Percentiles rank a stretch among this genome's conserved stretches.
These are phyloP conservation scores for Arge pagana DNA, from an alignment of 2,888 invertebrate species.

Conservation along the genomic window DNA sequence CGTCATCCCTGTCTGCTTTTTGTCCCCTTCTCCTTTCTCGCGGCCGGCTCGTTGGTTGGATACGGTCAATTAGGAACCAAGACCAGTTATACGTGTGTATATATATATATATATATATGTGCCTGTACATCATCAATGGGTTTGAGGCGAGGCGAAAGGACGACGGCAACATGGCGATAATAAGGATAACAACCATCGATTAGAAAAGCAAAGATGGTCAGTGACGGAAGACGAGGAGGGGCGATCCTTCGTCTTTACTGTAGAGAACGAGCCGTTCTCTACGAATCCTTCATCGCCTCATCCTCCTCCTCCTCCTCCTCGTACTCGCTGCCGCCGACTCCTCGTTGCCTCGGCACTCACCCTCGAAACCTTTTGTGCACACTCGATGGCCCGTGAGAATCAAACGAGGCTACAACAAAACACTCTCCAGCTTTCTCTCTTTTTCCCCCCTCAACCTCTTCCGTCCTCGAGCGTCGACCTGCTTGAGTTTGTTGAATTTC, in stretches of 20 bases:
- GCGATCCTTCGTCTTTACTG: conserved; percentile 11
- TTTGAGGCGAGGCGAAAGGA: background rate
- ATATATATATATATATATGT: no score
- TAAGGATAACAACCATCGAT: conserved; percentile 15
- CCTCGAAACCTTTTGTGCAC: conserved; percentile 36
- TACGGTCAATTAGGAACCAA: no score
- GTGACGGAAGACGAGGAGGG: conserved; percentile 1
- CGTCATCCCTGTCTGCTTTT: no score
- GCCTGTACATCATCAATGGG: background rate
- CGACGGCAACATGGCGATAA: background rate
- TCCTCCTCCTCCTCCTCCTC: background rate
- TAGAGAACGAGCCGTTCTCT: conserved; percentile 1
- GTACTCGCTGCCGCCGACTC: conserved; percentile 7
- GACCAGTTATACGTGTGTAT: no score
- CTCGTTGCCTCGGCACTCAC: background rate
- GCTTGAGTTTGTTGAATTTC: no score
- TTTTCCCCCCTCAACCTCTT: conserved; percentile 20
- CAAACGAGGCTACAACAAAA: conserved; percentile 45
- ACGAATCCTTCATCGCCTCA: background rate
- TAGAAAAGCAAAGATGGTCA: conserved; percentile 6
- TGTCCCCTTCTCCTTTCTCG: no score
- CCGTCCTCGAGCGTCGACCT: conserved; percentile 3
- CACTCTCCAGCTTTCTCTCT: conserved; percentile 40
- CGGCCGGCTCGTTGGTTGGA: no score
- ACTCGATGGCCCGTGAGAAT: conserved; percentile 43